These are phyloP conservation scores for Microctonus aethiopoides DNA, from an alignment of 2,888 invertebrate genomes.

Conservation along the genomic window DNA sequence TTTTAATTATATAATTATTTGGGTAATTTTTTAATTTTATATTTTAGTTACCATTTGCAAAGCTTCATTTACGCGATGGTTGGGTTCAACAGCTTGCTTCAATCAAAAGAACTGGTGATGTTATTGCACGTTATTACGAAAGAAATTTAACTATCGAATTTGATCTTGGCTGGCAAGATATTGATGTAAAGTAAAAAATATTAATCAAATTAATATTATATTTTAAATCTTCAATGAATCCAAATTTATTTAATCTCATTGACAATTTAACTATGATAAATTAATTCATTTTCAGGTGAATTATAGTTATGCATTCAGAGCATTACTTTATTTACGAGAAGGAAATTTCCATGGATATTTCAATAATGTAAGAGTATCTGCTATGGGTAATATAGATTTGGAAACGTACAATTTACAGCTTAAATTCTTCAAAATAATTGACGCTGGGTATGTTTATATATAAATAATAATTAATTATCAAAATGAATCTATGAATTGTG, in stretches of 20 bases:
- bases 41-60: constrained; percentile 44
- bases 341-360: constrained; percentile 46
- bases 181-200: constrained; percentile 46
- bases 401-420: constrained; percentile 35
- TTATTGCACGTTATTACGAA: constrained; percentile 40
- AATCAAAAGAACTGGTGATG: constrained; percentile 44
- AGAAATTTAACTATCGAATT: constrained; percentile 41
- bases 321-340: constrained; percentile 37
- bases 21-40: neutral
- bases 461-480: neutral
- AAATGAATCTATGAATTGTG: constrained; percentile 10
- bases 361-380: constrained; percentile 33
- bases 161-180: constrained; percentile 46
- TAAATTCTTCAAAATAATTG: constrained; percentile 39
- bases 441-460: constrained; percentile 45
- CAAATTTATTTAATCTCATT: neutral
- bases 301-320: constrained; percentile 45
- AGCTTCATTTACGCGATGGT: constrained; percentile 46
- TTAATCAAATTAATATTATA: neutral
- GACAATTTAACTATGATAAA: neutral
- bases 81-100: constrained; percentile 50
- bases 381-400: constrained; percentile 38
- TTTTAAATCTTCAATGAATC: neutral
- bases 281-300: constrained; percentile 40
- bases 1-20: neutral